Conservation (phyloP, 2,888 invertebrate species). For the Mactromeris polynyma region DNA sequence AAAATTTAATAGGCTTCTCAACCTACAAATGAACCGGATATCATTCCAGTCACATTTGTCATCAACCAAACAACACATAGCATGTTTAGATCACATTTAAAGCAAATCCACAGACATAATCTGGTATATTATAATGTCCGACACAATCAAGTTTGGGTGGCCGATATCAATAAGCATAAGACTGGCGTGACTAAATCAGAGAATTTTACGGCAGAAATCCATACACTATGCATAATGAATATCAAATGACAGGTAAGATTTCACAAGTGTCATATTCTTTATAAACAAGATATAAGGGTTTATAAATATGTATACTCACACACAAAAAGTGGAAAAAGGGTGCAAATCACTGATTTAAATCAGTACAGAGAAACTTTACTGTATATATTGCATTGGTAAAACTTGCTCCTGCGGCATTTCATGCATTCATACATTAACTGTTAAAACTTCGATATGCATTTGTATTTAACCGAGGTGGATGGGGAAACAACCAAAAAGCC, state of each 20-base stretch:
- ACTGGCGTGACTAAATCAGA: neutral
- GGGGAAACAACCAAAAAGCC: too few relatives aligned
- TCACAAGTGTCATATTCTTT: conserved; percentile 5
- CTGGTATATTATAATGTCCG: neutral
- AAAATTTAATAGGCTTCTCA: neutral
- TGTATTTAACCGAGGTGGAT: too few relatives aligned
- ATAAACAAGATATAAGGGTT: neutral
- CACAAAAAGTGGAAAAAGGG: neutral
- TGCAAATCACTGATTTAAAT: too few relatives aligned
- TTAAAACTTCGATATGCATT: too few relatives aligned
- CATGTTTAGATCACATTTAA: neutral
- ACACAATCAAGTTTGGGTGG: neutral
- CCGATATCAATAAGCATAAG: neutral
- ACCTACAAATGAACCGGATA: neutral
- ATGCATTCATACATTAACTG: too few relatives aligned
- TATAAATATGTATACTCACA: neutral
- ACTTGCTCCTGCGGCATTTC: too few relatives aligned
- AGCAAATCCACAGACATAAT: neutral
- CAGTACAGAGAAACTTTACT: too few relatives aligned
- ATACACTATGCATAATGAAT: neutral
- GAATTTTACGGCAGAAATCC: neutral
- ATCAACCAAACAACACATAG: neutral
- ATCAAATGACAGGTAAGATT: neutral
- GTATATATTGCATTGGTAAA: too few relatives aligned
- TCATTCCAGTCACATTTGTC: conserved; percentile 17